Base-by-base conservation (phyloP, 2,113 vertebrate species). In the Bambusicola thoracicus region DNA sequence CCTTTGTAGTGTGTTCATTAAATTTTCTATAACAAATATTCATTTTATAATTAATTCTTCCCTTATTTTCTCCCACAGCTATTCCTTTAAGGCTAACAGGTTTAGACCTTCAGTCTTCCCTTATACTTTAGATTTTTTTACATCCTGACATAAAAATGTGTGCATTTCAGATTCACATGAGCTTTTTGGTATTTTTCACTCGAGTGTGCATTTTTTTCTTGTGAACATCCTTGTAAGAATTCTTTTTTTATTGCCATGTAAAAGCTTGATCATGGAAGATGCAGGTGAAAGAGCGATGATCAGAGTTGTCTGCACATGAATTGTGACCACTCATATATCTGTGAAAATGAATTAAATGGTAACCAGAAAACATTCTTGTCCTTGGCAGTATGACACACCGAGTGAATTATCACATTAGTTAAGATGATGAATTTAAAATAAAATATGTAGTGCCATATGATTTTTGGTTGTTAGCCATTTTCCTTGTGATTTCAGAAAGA, bases 11-110 rank as follows among this genome's bases (percentile, higher is more conserved):
- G 16, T 89, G 56, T 73, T 95, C 78, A 95, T 95, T 79, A 90
- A 43, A 59, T 89, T 94, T 94, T 90, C 81, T 76, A 40, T 44
- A 91, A 96, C 83, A 87, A 93, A 95, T 90, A 89, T 95, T 85
- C 19, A 78, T 95, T 93, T 87, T 92, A 94, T 90, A 87, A 43
- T 66, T 51, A 74, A 40, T 76, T 87, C 49, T 83, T 89, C 65
- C 72, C n/a, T 93, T n/a, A 62, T 89, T 93, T 92, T 94, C 72
- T 91, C 30, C 32, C 68, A 62, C 0, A 48, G 32, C 3, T 89
- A 22, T 61, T 59, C 21, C 1, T 2, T 87, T 89, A 87, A 80
- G 84, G 7, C 56, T 81, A 81, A 61, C 20, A 11, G 10, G 22
- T 13, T 88, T 82, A 81, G 61, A 74, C 14, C 19, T 80, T 68